phyloP scores from a whole-genome alignment of 2,888 invertebrate species.

The Emmelina monodactyla region DNA sequence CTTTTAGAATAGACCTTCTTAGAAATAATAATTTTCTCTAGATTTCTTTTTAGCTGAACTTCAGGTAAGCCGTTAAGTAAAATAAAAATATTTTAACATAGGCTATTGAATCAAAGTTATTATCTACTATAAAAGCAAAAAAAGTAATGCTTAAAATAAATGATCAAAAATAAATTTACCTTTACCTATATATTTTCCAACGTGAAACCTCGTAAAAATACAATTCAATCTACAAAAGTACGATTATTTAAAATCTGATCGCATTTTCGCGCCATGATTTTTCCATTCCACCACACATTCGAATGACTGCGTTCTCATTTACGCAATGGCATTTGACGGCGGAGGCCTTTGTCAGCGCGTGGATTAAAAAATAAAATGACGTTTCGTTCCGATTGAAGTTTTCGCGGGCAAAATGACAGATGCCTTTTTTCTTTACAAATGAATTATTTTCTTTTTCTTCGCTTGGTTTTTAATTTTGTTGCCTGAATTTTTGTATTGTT shows the following conservation, averaged over 20 bases:
- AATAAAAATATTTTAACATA: too few species aligned
- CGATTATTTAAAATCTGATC: conserved; percentile 36
- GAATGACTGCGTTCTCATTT: conserved; percentile 61
- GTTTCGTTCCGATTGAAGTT: conserved; percentile 53
- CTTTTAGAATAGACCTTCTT: too few species aligned
- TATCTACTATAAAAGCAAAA: too few species aligned
- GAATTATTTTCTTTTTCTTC: neutral
- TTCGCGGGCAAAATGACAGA: conserved; percentile 21
- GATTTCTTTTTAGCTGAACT: too few species aligned
- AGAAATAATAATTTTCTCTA: too few species aligned
- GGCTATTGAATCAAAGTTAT: too few species aligned
- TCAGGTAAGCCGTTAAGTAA: too few species aligned
- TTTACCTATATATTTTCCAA: too few species aligned
- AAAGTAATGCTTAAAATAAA: too few species aligned
- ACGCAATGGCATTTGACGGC: conserved; percentile 62
- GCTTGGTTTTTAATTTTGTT: neutral
- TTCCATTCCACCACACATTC: conserved; percentile 55
- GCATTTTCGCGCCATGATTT: conserved; percentile 54
- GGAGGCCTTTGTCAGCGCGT: conserved; percentile 39
- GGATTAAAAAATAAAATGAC: conserved; percentile 35
- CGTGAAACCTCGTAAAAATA: too few species aligned
- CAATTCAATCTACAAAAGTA: too few species aligned
- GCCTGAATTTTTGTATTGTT: neutral
- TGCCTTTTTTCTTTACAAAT: conserved; percentile 12
- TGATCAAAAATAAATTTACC: too few species aligned